These are phyloP conservation scores for Macrocentrus cingulum DNA, from an alignment of 1,140 invertebrate species.

Conservation along the genomic window DNA sequence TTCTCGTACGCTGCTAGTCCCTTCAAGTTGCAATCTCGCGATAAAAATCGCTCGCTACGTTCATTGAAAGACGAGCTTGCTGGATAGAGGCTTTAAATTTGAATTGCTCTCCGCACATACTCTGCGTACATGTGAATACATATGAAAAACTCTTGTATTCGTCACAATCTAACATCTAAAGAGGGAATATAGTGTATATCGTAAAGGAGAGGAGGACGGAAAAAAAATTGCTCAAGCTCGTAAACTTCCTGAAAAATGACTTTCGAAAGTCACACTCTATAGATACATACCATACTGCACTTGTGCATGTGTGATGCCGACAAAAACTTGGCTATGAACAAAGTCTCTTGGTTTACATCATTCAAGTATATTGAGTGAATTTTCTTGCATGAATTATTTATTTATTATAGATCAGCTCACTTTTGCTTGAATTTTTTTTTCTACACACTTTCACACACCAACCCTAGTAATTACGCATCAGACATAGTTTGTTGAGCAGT, in stretches of 20 bases:
- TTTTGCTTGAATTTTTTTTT: no score
- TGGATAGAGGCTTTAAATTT: constrained; percentile 18
- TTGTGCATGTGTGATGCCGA: no score
- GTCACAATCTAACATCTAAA: constrained; percentile 8
- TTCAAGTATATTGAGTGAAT: no score
- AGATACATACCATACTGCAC: no score
- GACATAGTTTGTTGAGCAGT: no score
- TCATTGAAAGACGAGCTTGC: constrained; percentile 16
- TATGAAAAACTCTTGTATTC: constrained; percentile 9
- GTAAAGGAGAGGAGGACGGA: background rate
- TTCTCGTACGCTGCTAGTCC: constrained; percentile 4
- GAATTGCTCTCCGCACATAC: constrained; percentile 7
- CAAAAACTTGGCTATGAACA: no score
- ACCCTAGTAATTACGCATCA: no score
- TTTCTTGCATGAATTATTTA: no score
- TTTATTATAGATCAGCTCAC: no score
- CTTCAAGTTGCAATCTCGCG: constrained; percentile 19
- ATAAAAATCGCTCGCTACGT: constrained; percentile 15
- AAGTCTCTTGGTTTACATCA: no score
- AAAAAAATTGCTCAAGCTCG: constrained; percentile 2
- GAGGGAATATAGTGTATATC: background rate
- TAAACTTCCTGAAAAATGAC: constrained; percentile 1
- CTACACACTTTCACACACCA: no score
- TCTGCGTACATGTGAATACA: background rate
- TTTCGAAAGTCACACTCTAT: background rate